Percentiles rank a stretch among this genome's conserved stretches.
Evolutionary conservation across 2,113 vertebrate genomes (phyloP).

Genomic region (Dicentrarchus labrax): DNA sequence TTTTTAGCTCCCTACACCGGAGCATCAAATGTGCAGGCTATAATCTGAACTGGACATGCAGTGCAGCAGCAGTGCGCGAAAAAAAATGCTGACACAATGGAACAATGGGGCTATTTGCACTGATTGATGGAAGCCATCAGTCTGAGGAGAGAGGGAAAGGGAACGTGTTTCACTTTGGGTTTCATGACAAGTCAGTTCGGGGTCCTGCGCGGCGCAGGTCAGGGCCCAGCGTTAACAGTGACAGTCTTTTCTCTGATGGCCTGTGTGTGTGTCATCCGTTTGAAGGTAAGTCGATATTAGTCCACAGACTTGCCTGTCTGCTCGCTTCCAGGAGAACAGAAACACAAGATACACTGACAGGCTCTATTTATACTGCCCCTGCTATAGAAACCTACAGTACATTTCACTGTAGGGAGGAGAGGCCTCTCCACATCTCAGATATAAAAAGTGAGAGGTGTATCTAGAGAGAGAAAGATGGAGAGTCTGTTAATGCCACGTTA

Average conservation of each 20-base stretch:
- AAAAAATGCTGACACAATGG: constrained; percentile 63
- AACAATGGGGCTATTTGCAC: constrained; percentile 57
- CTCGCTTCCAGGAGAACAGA: constrained; percentile 41
- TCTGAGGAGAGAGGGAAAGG: not conserved
- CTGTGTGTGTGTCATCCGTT: constrained; percentile 50
- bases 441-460: constrained; percentile 51
- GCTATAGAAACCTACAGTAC: constrained; percentile 17
- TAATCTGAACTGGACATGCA: constrained; percentile 29
- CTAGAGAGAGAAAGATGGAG: not conserved
- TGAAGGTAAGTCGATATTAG: constrained; percentile 75
- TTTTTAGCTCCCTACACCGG: not conserved
- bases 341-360: constrained; percentile 42
- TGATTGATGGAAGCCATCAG: constrained; percentile 67
- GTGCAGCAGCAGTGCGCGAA: constrained; percentile 34
- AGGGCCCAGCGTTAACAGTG: constrained; percentile 31
- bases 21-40: not conserved
- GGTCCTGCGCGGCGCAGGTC: constrained; percentile 2
- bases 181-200: constrained; percentile 24
- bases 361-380: constrained; percentile 40
- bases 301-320: constrained; percentile 37
- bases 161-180: constrained; percentile 21
- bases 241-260: constrained; percentile 29
- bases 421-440: constrained; percentile 34
- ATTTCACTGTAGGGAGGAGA: constrained; percentile 18
- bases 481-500: constrained; percentile 26